Percentiles rank a stretch among this genome's conserved stretches.
phyloP scores from a whole-genome alignment of 2,113 vertebrate species.

The Parus major region DNA sequence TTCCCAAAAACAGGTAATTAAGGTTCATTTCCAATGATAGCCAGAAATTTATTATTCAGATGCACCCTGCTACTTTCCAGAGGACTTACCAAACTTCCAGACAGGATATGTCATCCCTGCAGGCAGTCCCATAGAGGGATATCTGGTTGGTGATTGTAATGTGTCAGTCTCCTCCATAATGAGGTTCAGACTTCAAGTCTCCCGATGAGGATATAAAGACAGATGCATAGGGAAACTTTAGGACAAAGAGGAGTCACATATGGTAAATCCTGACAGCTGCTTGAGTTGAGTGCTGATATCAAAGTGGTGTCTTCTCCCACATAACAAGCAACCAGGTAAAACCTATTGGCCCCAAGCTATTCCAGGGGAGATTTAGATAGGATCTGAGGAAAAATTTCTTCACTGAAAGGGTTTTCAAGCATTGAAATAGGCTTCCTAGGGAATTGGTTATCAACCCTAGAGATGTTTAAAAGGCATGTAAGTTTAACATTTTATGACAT shows the following conservation, averaged over 20 bases:
- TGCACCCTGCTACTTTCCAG: neutral
- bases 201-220: neutral
- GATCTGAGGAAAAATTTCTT: neutral
- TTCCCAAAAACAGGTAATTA: neutral
- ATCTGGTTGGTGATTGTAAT: neutral
- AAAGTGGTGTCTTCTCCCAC: neutral
- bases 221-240: neutral
- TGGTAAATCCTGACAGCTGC: neutral
- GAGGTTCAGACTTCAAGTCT: neutral
- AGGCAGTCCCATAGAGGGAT: neutral
- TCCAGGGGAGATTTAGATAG: neutral
- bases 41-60: neutral
- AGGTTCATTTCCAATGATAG: neutral
- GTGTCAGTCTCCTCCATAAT: neutral
- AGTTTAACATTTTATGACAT: neutral
- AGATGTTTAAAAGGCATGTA: neutral
- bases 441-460: neutral
- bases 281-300: neutral
- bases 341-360: neutral
- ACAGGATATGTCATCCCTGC: neutral
- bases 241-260: neutral
- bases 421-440: neutral
- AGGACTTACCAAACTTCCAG: neutral
- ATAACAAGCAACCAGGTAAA: neutral
- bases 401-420: neutral